Evolutionary conservation across 2,888 invertebrate genomes (phyloP), one percentile per base, ranked within the genome.

Genomic region (Kuschelorhynchus macadamiae): DNA sequence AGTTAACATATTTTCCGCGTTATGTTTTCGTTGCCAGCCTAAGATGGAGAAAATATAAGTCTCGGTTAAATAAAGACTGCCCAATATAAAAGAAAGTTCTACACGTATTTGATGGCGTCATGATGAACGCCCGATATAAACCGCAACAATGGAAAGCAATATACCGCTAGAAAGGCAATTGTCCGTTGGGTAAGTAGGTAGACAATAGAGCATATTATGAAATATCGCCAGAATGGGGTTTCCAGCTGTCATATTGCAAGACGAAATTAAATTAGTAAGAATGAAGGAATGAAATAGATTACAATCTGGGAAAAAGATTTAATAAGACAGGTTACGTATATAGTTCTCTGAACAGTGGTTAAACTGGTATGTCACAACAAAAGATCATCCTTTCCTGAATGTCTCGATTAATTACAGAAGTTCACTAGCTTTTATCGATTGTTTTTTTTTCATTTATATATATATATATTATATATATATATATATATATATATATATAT

Each of bases 71-170:
- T 25, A 25, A 25, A 25, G 25, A 46, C 47, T 25, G 49, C 47
- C 20, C 39, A 52, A 42, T 33, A 81, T 81, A 80, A 81, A 81
- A 79, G 81, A 81, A 76, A 80, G 78, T 77, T 57, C 79, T 81
- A 79, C 79, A 76, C 79, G 80, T 80, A 80, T 80, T 79, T 81
- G 81, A 41, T 55, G 16, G 55, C 25, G 41, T 16, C 25, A 55
- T 17, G 21, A 55, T 41, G 42, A 30, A 42, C 55, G 36, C 36
- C 36, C 36, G 11, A 81, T 81, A 81, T 80, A 77, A 75, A 75
- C 65, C 75, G 77, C 77, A 77, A 82, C 81, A 82, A 82, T 79
- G 74, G 80, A 75, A 77, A 75, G 80, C 81, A 81, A 82, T 81
- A 81, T 81, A 78, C 77, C 78, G 77, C 76, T 75, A 74, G 74